These are phyloP conservation scores for Leuciscus waleckii DNA, from an alignment of 2,797 vertebrate genomes.

Conservation along the genomic window DNA sequence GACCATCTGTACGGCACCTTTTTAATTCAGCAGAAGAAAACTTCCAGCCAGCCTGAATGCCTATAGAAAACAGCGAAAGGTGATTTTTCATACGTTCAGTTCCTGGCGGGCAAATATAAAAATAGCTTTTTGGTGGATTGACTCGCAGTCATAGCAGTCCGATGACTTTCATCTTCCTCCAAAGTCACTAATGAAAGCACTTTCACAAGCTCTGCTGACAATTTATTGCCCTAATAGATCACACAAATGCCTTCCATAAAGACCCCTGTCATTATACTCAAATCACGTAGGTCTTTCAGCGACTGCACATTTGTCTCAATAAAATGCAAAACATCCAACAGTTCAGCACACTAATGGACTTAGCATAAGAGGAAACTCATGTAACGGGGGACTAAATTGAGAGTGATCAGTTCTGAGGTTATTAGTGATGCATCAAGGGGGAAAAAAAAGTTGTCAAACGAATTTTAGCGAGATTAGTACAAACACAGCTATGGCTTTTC, in stretches of 20 bases:
- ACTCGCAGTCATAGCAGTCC: slow-evolving; percentile 59
- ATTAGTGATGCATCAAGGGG: slow-evolving; percentile 42
- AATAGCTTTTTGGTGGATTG: slow-evolving; percentile 68
- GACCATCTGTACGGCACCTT: not conserved
- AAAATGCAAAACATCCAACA: slow-evolving; percentile 49
- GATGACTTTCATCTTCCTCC: slow-evolving; percentile 62
- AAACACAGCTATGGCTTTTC: not conserved
- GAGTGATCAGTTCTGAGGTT: slow-evolving; percentile 31
- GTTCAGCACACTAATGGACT: slow-evolving; percentile 41
- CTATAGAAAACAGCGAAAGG: slow-evolving; percentile 65
- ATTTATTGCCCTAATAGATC: slow-evolving; percentile 62
- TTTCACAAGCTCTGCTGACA: slow-evolving; percentile 46
- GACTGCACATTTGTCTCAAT: slow-evolving; percentile 62
- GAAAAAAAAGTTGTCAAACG: not conserved
- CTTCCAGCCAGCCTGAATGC: not conserved
- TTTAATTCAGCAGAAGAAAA: slow-evolving; percentile 17
- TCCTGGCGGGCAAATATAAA: slow-evolving; percentile 63
- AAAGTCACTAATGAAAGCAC: slow-evolving; percentile 60
- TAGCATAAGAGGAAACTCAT: slow-evolving; percentile 37
- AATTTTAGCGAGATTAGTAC: slow-evolving; percentile 11
- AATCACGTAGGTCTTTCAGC: slow-evolving; percentile 41
- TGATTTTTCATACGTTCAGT: slow-evolving; percentile 63
- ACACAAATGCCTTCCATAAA: slow-evolving; percentile 62
- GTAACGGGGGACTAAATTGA: slow-evolving; percentile 46
- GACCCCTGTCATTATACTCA: slow-evolving; percentile 54